Conservation (phyloP, 2,888 invertebrate species). For the Melinaea menophilus region DNA sequence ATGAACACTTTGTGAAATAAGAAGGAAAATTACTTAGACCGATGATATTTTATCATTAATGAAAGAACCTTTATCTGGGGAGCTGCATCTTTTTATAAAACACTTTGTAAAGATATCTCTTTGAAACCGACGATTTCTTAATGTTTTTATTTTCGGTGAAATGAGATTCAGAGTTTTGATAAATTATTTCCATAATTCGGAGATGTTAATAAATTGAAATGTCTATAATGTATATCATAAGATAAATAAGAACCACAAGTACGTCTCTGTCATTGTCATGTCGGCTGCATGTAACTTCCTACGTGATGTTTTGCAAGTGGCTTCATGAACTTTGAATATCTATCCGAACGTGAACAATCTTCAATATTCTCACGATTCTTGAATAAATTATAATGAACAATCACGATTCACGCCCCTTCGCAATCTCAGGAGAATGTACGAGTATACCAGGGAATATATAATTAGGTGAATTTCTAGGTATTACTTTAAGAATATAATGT, state of each 20-base stretch:
- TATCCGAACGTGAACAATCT: constrained; percentile 4
- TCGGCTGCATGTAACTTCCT: neutral
- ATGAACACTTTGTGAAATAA: constrained; percentile 1
- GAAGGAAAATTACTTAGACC: constrained; percentile 3
- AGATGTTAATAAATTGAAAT: neutral
- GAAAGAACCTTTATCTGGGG: constrained; percentile 1
- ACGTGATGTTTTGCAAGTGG: constrained; percentile 1
- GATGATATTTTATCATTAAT: constrained; percentile 3
- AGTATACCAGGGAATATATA: neutral
- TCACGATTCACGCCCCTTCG: constrained; percentile 2
- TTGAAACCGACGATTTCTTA: constrained; percentile 3
- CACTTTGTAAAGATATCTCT: constrained; percentile 3
- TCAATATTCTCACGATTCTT: constrained; percentile 7
- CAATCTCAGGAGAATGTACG: neutral
- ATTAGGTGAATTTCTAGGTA: neutral
- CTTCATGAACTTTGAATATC: constrained; percentile 4
- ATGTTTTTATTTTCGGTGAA: neutral
- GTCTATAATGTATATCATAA: neutral
- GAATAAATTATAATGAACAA: constrained; percentile 6
- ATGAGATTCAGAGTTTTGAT: neutral
- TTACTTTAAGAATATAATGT: too few species aligned
- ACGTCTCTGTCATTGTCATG: neutral
- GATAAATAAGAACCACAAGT: neutral
- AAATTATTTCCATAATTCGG: neutral
- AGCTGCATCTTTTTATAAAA: constrained; percentile 5